phyloP scores from a whole-genome alignment of 2,888 invertebrate genomes.

The Argyresthia goedartella region DNA sequence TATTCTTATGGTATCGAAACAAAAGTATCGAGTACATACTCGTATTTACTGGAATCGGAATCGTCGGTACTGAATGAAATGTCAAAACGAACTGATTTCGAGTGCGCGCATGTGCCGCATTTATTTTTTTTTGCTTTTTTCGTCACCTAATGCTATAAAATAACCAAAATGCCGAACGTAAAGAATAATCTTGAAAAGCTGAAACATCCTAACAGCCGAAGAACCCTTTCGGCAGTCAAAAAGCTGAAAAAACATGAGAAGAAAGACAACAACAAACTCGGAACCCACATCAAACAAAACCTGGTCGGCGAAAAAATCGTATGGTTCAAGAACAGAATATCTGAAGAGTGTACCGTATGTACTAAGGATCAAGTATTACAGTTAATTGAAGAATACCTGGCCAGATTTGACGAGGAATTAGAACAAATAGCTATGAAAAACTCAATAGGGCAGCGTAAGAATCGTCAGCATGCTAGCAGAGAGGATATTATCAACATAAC shows the following conservation, averaged over 20 bases:
- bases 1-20: too few relatives aligned
- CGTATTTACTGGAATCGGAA: too few relatives aligned
- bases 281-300: slow-evolving; percentile 79
- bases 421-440: slow-evolving; percentile 84
- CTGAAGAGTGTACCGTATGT: slow-evolving; percentile 63
- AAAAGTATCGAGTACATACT: too few relatives aligned
- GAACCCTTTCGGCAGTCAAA: slow-evolving; percentile 79
- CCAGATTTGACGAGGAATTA: slow-evolving; percentile 79
- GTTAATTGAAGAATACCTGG: slow-evolving; percentile 68
- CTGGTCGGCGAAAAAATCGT: slow-evolving; percentile 80
- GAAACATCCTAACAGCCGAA: slow-evolving; percentile 89
- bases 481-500: slow-evolving; percentile 85
- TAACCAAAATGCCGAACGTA: slow-evolving; percentile 43
- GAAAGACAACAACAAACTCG: slow-evolving; percentile 73
- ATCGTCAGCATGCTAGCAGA: slow-evolving; percentile 83
- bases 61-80: too few relatives aligned
- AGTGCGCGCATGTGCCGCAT: too few relatives aligned
- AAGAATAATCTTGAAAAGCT: slow-evolving; percentile 61
- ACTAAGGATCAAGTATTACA: slow-evolving; percentile 72
- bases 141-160: too few relatives aligned
- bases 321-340: slow-evolving; percentile 81
- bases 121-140: too few relatives aligned
- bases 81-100: too few relatives aligned
- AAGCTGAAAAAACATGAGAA: slow-evolving; percentile 75
- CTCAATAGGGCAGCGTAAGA: slow-evolving; percentile 80